Conservation (phyloP, 2,113 vertebrate genomes). For the Trogon surrucura region DNA sequence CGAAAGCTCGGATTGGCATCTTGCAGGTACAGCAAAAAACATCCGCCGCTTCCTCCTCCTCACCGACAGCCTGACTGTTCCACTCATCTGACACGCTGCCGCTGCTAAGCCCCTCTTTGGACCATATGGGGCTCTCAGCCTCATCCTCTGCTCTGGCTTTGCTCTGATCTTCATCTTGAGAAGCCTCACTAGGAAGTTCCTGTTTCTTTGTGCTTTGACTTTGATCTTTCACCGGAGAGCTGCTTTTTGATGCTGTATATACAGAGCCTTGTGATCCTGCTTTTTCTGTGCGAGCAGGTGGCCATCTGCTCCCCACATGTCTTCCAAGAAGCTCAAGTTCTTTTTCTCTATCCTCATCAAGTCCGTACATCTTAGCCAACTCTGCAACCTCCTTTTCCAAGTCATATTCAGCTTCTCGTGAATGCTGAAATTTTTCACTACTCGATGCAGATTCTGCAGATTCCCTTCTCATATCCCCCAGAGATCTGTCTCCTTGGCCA, state of each 20-base stretch:
- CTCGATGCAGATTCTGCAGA: background rate
- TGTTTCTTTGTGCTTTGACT: constrained; percentile 1
- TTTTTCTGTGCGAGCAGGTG: background rate
- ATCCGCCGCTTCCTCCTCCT: constrained; percentile 68
- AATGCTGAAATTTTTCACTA: background rate
- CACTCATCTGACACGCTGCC: constrained; percentile 41
- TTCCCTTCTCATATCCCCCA: background rate
- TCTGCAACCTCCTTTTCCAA: constrained; percentile 71
- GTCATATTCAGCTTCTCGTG: constrained; percentile 35
- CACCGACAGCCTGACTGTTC: constrained; percentile 23
- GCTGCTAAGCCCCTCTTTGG: constrained; percentile 56
- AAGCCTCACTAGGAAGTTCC: background rate
- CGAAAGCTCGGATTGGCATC: constrained; percentile 66
- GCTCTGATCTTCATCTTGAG: constrained; percentile 25
- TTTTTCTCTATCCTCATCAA: constrained; percentile 74
- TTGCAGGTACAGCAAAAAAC: constrained; percentile 81
- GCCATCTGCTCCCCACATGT: background rate
- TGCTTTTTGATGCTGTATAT: background rate
- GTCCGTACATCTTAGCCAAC: constrained; percentile 68
- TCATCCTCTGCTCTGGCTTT: constrained; percentile 45
- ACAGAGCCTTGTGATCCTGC: background rate
- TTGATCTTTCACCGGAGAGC: background rate
- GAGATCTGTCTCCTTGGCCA: constrained; percentile 22
- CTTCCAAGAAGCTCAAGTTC: constrained; percentile 60
- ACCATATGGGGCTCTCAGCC: background rate